Conservation (phyloP, 1,140 invertebrate species). For the Trichonephila clavipes region DNA sequence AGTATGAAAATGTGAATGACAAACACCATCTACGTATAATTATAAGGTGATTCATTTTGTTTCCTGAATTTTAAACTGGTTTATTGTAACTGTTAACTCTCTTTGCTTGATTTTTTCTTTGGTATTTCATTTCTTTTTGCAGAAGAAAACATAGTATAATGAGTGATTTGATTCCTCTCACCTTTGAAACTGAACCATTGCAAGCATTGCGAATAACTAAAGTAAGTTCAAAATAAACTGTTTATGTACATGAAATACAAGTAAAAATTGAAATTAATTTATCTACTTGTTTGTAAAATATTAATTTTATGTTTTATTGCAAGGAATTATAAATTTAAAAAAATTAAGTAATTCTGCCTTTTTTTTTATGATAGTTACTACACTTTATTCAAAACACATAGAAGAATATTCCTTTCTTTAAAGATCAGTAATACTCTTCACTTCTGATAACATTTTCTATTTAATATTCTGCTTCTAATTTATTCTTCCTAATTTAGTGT, state of each 20-base stretch:
- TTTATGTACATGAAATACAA: too few species aligned
- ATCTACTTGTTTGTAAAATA: background rate
- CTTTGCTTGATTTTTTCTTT: background rate
- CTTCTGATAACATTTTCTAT: background rate
- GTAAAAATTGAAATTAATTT: background rate
- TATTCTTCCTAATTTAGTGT: too few species aligned
- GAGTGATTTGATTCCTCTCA: constrained; percentile 89
- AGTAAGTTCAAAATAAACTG: constrained; percentile 81
- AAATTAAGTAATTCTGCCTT: too few species aligned
- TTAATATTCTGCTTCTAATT: too few species aligned
- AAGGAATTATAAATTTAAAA: too few species aligned
- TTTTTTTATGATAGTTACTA: too few species aligned
- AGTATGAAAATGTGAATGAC: constrained; percentile 90
- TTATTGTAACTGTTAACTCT: too few species aligned
- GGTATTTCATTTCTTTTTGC: constrained; percentile 80
- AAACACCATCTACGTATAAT: constrained; percentile 94
- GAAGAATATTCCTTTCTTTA: too few species aligned
- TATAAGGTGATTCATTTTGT: constrained; percentile 79
- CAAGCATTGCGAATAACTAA: constrained; percentile 92
- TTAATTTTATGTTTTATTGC: too few species aligned
- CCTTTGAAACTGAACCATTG: constrained; percentile 85
- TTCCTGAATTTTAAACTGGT: too few species aligned
- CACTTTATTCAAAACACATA: too few species aligned
- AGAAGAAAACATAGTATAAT: constrained; percentile 89
- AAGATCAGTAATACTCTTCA: background rate